Evolutionary conservation across 2,888 invertebrate genomes (phyloP), one percentile per base, ranked within the genome.

Genomic region (Thelaira solivaga): DNA sequence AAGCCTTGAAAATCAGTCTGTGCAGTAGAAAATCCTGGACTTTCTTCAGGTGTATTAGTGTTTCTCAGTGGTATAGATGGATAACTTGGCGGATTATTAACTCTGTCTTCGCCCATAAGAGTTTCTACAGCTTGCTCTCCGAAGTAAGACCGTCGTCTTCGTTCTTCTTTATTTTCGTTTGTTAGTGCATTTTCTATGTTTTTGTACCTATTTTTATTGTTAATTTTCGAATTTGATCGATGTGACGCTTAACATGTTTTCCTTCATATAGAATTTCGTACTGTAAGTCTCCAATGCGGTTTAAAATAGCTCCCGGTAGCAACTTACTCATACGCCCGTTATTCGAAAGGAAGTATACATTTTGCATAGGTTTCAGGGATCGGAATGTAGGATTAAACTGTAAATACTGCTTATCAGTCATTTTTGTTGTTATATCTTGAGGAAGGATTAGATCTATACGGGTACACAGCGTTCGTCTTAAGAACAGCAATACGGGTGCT

Each of bases 331-430:
- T 20, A 24, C 47, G 57, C 1, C 8, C 1, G n/a, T 57, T 57
- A 26, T 57, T 57, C 2, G 57, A 43, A 0, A 59, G 10, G 18
- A 69, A 69, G n/a, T 39, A 68, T n/a, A 68, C 31, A 29, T 47
- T 57, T n/a, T 55, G 47, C 34, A 55, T 57, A 7, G 64, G 43
- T 5, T 51, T 22, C 1, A 59, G 18, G 6, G 31, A 13, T 1
- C 49, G 41, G 10, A 69, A 69, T 2, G 29, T 20, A 0, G 47
- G n/a, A 16, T 49, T 29, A 18, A 57, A 47, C 2, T 39, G 5
- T 6, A 68, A 47, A 10, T 49, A 57, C 7, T 57, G 57, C 5
- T 68, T 68, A 8, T 61, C 49, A 13, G 24, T 13, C 10, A 51
- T 18, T 22, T 16, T 11, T 2, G 53, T 10, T 1, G 62, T 11